A percentile compares a stretch with the other conserved stretches of the same genome.
These are phyloP conservation scores for Microplitis manilae DNA, from an alignment of 2,888 invertebrate genomes.

Conservation along the genomic window DNA sequence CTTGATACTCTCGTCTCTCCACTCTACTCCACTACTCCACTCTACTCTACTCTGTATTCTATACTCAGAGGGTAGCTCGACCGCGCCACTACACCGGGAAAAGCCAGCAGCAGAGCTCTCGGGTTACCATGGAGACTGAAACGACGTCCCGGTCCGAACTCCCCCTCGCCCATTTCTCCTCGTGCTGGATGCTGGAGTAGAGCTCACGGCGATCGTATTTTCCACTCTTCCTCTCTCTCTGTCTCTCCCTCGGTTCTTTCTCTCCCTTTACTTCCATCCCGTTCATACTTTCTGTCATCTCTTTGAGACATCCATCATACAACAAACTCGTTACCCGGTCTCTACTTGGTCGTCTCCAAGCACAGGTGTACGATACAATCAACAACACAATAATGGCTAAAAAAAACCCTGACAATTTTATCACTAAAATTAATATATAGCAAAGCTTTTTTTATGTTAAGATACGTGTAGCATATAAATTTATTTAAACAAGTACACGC, in stretches of 20 bases:
- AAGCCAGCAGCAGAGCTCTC: conserved; percentile 35
- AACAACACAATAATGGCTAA: conserved; percentile 25
- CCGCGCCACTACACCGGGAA: conserved; percentile 41
- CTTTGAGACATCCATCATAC: conserved; percentile 26
- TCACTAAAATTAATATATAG: no score
- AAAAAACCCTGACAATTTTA: conserved; percentile 19
- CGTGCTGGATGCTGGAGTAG: conserved; percentile 8
- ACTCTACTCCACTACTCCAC: not conserved
- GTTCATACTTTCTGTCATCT: conserved; percentile 14
- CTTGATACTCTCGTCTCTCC: not conserved
- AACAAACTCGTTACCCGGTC: conserved; percentile 18
- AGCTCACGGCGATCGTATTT: conserved; percentile 28
- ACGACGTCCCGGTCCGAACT: conserved; percentile 47
- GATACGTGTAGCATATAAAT: conserved; percentile 13
- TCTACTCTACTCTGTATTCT: not conserved
- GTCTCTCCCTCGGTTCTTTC: not conserved
- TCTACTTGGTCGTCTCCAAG: conserved; percentile 14
- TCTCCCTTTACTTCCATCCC: not conserved
- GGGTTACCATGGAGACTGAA: conserved; percentile 50
- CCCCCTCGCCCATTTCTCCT: conserved; percentile 41
- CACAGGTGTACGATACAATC: conserved; percentile 16
- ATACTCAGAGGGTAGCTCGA: conserved; percentile 23
- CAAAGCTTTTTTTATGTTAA: not conserved
- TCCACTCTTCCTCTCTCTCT: conserved; percentile 10
- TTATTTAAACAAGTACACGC: conserved; percentile 31